These are phyloP conservation scores for Actinia tenebrosa DNA, from an alignment of 64 coral and sea anemone species.

Conservation along the genomic window DNA sequence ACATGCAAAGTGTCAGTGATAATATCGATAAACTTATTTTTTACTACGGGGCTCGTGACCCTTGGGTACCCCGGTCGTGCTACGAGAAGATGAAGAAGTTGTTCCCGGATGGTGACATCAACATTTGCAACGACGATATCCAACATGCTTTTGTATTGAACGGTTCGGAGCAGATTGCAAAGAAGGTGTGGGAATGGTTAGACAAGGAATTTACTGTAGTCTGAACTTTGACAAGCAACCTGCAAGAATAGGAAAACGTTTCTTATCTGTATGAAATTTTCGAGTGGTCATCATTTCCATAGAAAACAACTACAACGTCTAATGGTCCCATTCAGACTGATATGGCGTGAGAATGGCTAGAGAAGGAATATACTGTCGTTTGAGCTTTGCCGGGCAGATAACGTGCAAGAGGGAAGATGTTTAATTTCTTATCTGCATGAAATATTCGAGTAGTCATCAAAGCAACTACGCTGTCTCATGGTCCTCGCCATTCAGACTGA, in stretches of 20 bases:
- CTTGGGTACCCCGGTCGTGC: constrained; percentile 72
- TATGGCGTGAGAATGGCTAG: constrained; percentile 72
- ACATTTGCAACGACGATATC: constrained; percentile 70
- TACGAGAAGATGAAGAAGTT: constrained; percentile 76
- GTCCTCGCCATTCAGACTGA: too few relatives aligned
- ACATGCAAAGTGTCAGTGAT: constrained; percentile 39
- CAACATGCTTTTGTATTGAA: constrained; percentile 82
- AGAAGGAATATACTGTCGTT: constrained; percentile 30
- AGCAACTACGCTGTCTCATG: too few relatives aligned
- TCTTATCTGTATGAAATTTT: background rate
- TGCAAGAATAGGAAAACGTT: background rate
- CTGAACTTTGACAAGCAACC: background rate
- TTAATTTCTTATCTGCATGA: background rate
- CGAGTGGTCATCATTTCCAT: background rate
- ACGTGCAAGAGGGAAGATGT: background rate
- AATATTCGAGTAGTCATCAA: background rate
- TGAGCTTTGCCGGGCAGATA: background rate
- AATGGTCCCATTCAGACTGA: too few relatives aligned
- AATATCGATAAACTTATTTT: constrained; percentile 86
- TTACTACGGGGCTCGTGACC: constrained; percentile 79
- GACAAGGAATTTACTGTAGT: constrained; percentile 37
- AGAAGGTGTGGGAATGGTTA: constrained; percentile 87
- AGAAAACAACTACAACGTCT: too few relatives aligned
- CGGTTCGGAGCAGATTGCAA: constrained; percentile 69
- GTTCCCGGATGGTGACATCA: constrained; percentile 71